Evolutionary conservation across 2,113 vertebrate species (phyloP).

Genomic region (Canis aureus): DNA sequence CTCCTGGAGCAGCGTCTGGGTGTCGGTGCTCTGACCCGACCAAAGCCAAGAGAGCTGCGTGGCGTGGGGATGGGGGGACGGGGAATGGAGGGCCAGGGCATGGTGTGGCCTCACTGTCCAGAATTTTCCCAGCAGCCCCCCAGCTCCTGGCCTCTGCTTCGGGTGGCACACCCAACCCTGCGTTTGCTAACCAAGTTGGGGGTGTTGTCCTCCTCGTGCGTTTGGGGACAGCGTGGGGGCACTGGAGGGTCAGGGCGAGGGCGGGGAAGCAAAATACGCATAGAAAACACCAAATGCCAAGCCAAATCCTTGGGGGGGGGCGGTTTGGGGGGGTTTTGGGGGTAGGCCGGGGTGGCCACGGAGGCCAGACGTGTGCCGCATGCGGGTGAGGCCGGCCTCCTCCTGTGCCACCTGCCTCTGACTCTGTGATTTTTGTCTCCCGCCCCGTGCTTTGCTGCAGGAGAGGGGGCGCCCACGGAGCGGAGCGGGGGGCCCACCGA

Average conservation of each 20-base stretch:
- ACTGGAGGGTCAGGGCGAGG: not conserved
- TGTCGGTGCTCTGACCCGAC: not conserved
- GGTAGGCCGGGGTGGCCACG: too few species aligned
- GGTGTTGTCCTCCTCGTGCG: not conserved
- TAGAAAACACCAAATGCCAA: not conserved
- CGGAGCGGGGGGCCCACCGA: fast-evolving
- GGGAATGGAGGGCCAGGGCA: too few species aligned
- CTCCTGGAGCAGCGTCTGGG: fast-evolving
- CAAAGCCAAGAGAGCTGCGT: too few species aligned
- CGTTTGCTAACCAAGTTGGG: not conserved
- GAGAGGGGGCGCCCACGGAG: fast-evolving
- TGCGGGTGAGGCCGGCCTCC: too few species aligned
- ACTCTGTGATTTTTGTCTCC: not conserved
- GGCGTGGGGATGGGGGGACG: too few species aligned
- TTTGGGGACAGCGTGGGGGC: not conserved
- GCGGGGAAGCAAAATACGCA: not conserved
- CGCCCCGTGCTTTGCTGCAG: not conserved
- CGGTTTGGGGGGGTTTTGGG: too few species aligned
- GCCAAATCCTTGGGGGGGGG: not conserved
- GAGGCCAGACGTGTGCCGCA: too few species aligned
- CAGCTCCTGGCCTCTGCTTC: not conserved
- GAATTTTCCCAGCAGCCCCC: not conserved
- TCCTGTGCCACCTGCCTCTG: too few species aligned
- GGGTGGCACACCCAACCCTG: not conserved
- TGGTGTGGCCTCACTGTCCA: not conserved